Base-by-base conservation (phyloP, 2,888 invertebrate species). In the Acrobasis suavella region DNA sequence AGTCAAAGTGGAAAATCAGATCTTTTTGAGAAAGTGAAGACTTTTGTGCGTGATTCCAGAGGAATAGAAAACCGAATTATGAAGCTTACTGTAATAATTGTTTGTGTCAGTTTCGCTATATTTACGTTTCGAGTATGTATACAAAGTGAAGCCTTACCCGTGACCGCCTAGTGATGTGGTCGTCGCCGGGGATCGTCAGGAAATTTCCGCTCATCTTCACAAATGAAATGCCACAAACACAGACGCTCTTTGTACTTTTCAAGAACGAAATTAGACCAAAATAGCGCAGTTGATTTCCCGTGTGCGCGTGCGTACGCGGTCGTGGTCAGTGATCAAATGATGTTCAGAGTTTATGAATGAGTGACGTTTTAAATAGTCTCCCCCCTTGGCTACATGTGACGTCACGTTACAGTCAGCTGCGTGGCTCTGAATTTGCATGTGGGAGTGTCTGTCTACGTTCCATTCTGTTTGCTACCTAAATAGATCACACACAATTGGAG, bases 121-220 rank as follows among this genome's bases (percentile, higher is more conserved):
- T 72, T 67, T 67, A 69, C 64, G 69, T 63, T 65, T 64, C n/a
- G 69, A 69, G 9, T 9, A 50, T 17, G 50, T 16, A 50, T 55
- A 56, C 50, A 64, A 62, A 66, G 17, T 38, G 70, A 79, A 80
- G 69, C 74, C 90, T 89, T 87, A 92, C 92, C 84, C 92, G 79
- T 52, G 89, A 86, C 64, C 92, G 77, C 69, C 77, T 80, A 69
- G 87, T 86, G 64, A 91, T 87, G 32, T 85, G 76, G 62, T 89
- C 87, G 66, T 89, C 89, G 60, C 89, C 89, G 37, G 92, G 92
- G 69, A 92, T 91, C 14, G 91, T 91, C 37, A 92, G 83, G 67
- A 90, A 92, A 72, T 92, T 92, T 65, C 91, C 90, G 81, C 92
- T 92, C 92, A 92, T 92, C 79, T 83, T 89, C 79, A 81, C 83